Base-by-base conservation (phyloP, 2,113 vertebrate genomes). In the Megalops atlanticus region DNA sequence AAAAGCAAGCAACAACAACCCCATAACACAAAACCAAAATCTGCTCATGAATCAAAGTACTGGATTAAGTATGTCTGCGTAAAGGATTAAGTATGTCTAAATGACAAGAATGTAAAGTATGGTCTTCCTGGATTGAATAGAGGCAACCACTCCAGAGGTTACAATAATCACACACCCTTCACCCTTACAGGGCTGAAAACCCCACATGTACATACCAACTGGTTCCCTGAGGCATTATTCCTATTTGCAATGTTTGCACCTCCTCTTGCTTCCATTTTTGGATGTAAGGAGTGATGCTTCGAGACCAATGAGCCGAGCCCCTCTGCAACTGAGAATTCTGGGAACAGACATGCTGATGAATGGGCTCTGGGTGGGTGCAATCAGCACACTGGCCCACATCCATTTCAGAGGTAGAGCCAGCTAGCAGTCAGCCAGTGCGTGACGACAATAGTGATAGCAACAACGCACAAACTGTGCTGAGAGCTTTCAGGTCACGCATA, bases 321-420 rank as follows among this genome's bases (percentile, higher is more conserved):
- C 4, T 79, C 24, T 38, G 27, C 41, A 38, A 15, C 33, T 35
- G 33, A 10, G 40, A 7, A 41, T 79, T 79, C 10, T 49, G 40
- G 38, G 54, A 68, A 31, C 71, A 35, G 58, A 54, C 49, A 78
- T 78, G 68, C 41, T 49, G 45, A 47, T 70, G 11, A n/a, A 64
- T 64, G 58, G 58, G 24, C 58, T 64, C 58, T 24, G 58, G 58
- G 12, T 45, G 10, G 40, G 54, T 52, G 74, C 43, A 76, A 52
- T n/a, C 27, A 49, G 31, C 27, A 18, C 27, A 52, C n/a, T 16
- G 24, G 41, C 41, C 31, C 41, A n/a, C 24, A 43, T 45, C 41
- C 40, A 75, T 39, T 54, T 41, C 74, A 74, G 45, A 8, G n/a
- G 33, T n/a, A 79, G 12, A 79, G 52, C 5, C 58, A 73, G 24